A percentile compares a stretch with the other conserved stretches of the same genome.
Evolutionary conservation across 2,113 vertebrate genomes (phyloP).

Genomic region (Amia ocellicauda): DNA sequence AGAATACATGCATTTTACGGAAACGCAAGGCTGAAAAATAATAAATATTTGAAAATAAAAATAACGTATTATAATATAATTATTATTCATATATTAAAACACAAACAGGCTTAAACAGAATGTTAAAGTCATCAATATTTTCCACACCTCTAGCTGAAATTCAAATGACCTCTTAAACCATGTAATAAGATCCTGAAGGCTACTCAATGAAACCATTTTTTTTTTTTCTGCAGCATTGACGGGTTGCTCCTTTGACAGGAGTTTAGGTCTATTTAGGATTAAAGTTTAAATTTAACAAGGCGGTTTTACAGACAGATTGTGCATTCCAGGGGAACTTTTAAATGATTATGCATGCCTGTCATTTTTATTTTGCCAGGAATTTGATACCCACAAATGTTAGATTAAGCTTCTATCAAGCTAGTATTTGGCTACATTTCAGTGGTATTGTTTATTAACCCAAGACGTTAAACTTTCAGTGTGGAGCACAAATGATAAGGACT

Average conservation of each 20-base stretch:
- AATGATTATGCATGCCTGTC: conserved; percentile 68
- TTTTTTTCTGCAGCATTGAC: conserved; percentile 47
- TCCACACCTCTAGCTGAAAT: not conserved
- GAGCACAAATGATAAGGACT: conserved; percentile 60
- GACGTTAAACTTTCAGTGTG: conserved; percentile 48
- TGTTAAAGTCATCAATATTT: no score
- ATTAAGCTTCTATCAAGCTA: conserved; percentile 37
- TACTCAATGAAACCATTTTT: conserved; percentile 12
- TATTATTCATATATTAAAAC: no score
- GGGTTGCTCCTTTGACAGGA: conserved; percentile 37
- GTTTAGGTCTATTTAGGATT: conserved; percentile 53
- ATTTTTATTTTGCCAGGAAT: conserved; percentile 57
- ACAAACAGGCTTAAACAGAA: no score
- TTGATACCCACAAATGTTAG: conserved; percentile 58
- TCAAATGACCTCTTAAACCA: conserved; percentile 2
- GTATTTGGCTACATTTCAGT: conserved; percentile 45
- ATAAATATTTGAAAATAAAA: no score
- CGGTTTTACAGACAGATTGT: conserved; percentile 45
- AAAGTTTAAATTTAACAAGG: conserved; percentile 59
- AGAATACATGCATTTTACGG: no score
- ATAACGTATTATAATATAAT: no score
- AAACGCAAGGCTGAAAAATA: no score
- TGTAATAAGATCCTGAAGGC: not conserved
- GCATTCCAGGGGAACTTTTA: conserved; percentile 49
- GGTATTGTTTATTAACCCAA: conserved; percentile 59